phyloP scores from a whole-genome alignment of 2,113 vertebrate species.

The Lanius collurio region DNA sequence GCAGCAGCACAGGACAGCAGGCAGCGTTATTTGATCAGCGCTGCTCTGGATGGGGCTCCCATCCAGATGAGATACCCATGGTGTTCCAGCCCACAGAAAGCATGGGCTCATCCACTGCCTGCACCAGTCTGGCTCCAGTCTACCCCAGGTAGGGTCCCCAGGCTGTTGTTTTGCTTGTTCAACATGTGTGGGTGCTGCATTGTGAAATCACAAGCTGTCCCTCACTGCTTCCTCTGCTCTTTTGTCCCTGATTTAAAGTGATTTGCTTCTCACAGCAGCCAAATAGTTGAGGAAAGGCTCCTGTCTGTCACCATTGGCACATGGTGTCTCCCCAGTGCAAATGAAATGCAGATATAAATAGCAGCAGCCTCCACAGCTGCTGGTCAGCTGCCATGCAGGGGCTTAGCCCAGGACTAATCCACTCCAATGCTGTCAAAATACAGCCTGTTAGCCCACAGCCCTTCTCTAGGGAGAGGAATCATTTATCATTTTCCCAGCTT shows the following conservation, averaged over 20 bases:
- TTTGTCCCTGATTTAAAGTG: background rate
- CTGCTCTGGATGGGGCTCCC: background rate
- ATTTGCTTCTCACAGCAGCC: background rate
- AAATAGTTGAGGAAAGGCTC: background rate
- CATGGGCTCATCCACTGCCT: fast-evolving
- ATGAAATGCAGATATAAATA: background rate
- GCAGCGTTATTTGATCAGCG: fast-evolving
- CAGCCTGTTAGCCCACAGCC: background rate
- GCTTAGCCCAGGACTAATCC: background rate
- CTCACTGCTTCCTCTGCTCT: background rate
- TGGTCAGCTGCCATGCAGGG: background rate
- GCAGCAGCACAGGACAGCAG: background rate
- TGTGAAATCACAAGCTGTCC: background rate
- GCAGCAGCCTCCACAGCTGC: background rate
- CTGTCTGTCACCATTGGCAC: fast-evolving
- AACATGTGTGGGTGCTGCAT: background rate
- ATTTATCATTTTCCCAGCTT: background rate
- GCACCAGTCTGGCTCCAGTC: background rate
- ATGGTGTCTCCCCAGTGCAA: fast-evolving
- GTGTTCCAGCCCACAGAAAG: background rate
- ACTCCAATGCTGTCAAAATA: background rate
- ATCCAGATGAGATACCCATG: fast-evolving
- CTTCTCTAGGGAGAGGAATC: background rate
- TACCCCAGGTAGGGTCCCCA: background rate
- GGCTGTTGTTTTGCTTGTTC: background rate